phyloP scores from a whole-genome alignment of 2,888 invertebrate genomes.

The Leptinotarsa haldemani region DNA sequence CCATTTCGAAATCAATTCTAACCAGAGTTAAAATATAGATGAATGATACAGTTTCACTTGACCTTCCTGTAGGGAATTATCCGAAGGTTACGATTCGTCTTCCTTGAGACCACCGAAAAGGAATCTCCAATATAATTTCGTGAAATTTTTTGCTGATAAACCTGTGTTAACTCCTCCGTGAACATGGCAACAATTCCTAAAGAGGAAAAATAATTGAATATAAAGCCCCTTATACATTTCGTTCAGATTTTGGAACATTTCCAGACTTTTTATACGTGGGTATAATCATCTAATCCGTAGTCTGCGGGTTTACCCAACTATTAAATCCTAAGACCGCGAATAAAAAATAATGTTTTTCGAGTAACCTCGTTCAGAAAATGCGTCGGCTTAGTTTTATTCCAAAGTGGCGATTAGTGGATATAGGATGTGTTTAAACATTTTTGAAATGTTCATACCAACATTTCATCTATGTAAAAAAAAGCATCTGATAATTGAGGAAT shows the following conservation, averaged over 20 bases:
- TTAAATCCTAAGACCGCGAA: constrained; percentile 2
- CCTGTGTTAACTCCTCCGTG: neutral
- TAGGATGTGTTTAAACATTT: neutral
- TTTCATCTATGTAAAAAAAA: no score
- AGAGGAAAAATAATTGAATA: constrained; percentile 15
- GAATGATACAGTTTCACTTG: neutral
- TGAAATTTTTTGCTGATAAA: constrained; percentile 7
- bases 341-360: constrained; percentile 6
- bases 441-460: no score
- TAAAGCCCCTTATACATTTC: constrained; percentile 9
- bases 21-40: neutral
- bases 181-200: neutral
- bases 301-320: neutral
- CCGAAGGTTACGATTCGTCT: neutral
- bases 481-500: no score
- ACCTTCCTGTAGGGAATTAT: neutral
- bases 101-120: neutral
- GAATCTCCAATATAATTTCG: neutral
- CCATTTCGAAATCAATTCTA: neutral
- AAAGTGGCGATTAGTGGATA: neutral
- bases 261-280: constrained; percentile 6
- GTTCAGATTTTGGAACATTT: constrained; percentile 11
- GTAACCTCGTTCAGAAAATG: neutral
- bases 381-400: neutral
- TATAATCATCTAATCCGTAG: constrained; percentile 7